These are phyloP conservation scores for Ylistrum balloti DNA, from an alignment of 1,140 invertebrate species.

Conservation along the genomic window DNA sequence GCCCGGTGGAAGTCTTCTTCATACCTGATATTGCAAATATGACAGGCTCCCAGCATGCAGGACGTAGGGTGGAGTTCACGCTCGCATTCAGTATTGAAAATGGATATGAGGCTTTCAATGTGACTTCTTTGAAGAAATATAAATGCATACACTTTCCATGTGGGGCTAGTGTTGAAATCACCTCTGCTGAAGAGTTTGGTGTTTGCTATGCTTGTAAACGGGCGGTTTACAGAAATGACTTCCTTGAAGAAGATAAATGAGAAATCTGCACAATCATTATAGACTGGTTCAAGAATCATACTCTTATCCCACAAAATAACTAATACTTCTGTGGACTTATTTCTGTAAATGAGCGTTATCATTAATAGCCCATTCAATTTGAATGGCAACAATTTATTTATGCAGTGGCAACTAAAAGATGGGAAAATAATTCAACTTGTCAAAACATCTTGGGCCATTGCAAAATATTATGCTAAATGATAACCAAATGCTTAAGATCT, in stretches of 20 bases:
- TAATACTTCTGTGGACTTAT: no score
- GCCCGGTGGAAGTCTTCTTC: constrained; percentile 62
- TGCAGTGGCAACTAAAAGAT: no score
- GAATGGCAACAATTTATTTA: no score
- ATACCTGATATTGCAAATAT: constrained; percentile 58
- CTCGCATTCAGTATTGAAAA: constrained; percentile 62
- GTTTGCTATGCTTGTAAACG: neutral
- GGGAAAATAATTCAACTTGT: no score
- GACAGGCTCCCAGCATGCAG: constrained; percentile 52
- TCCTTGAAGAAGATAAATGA: neutral
- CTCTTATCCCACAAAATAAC: no score
- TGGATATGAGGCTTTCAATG: constrained; percentile 69
- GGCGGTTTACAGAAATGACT: neutral
- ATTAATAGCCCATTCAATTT: no score
- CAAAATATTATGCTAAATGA: no score
- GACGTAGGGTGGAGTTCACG: constrained; percentile 63
- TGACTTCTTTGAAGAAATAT: constrained; percentile 51
- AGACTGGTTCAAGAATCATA: no score
- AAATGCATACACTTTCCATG: neutral
- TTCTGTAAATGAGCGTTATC: no score
- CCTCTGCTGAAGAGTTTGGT: neutral
- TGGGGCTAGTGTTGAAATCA: constrained; percentile 10
- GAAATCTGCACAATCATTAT: no score
- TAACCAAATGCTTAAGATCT: no score
- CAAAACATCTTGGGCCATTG: no score